Conservation (phyloP, 2,888 invertebrate species). For the Dicyrtoma fusca region DNA sequence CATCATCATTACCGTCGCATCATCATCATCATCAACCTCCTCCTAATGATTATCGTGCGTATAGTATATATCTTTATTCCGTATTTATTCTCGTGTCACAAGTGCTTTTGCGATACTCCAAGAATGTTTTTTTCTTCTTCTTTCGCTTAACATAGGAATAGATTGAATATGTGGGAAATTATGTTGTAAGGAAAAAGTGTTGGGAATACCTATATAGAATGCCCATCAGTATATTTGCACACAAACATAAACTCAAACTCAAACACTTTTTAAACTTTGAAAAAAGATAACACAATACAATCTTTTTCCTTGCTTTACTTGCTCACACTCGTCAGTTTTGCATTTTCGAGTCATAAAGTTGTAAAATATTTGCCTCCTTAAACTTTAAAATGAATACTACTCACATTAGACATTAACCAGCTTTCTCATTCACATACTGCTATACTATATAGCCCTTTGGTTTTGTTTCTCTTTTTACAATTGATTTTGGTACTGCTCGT, state of each 20-base stretch:
- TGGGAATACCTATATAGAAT: too few species aligned
- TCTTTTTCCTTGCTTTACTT: background rate
- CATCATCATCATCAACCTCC: constrained; percentile 26
- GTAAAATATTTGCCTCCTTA: constrained; percentile 12
- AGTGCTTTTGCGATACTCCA: background rate
- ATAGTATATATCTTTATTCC: background rate
- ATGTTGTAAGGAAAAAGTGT: too few species aligned
- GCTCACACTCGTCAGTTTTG: background rate
- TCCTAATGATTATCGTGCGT: constrained; percentile 8
- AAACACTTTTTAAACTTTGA: background rate
- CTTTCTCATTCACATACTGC: constrained; percentile 6
- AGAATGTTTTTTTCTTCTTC: constrained; percentile 8
- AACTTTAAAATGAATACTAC: background rate
- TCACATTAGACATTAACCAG: background rate
- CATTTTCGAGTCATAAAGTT: constrained; percentile 9
- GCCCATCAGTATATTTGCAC: too few species aligned
- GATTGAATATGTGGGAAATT: too few species aligned
- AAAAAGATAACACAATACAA: background rate
- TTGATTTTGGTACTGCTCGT: background rate
- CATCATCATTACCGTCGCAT: constrained; percentile 10
- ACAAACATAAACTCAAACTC: background rate
- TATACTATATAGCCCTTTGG: background rate
- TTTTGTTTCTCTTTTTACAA: background rate
- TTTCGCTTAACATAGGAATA: background rate
- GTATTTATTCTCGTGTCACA: background rate